Evolutionary conservation across 2,797 vertebrate species (phyloP), one percentile per base, ranked within the genome.

Genomic region (Xenentodon cancila): DNA sequence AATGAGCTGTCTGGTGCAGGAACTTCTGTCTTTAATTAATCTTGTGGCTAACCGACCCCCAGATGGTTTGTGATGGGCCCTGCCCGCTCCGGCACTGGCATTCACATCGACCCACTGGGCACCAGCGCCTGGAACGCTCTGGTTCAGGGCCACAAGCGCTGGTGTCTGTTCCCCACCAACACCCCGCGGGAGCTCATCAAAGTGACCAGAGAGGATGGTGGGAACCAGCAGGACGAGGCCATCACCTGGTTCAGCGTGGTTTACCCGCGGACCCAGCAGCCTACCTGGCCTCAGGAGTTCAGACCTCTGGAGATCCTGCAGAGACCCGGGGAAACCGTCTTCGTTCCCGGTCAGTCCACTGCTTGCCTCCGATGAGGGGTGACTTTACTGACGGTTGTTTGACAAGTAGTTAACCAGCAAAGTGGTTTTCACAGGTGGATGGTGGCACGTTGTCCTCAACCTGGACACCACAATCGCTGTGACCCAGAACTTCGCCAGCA

Each of bases 31-130:
- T n/a, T n/a, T n/a, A n/a, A n/a, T n/a, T n/a, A n/a, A n/a, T n/a
- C n/a, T n/a, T n/a, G n/a, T n/a, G n/a, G n/a, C n/a, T n/a, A n/a
- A n/a, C 20, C 7, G n/a, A 3, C 18, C n/a, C 16, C 0, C 89
- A 99, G 97, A 66, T 99, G 97, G 97, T 98, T 99, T 79, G 97
- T 99, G 76, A 99, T 99, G 97, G 97, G 97, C 13, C 97, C 97
- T 0, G 88, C 95, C 20, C 96, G 97, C 49, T 99, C 97, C 0
- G 97, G 97, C 34, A 99, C 97, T 0, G 97, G 97, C 53, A 98
- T 99, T 84, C 97, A 99, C 90, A 99, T 99, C 0, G 97, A 99
- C 80, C 97, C 97, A 0, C 88, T 99, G 71, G 97, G 97, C 74
- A 99, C 97, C 2, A 99, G 97, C 4, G 97, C 97, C 0, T 99